Percentiles rank a stretch among this genome's conserved stretches.
Conservation (phyloP, 2,888 invertebrate species). For the Yponomeuta malinellus region DNA sequence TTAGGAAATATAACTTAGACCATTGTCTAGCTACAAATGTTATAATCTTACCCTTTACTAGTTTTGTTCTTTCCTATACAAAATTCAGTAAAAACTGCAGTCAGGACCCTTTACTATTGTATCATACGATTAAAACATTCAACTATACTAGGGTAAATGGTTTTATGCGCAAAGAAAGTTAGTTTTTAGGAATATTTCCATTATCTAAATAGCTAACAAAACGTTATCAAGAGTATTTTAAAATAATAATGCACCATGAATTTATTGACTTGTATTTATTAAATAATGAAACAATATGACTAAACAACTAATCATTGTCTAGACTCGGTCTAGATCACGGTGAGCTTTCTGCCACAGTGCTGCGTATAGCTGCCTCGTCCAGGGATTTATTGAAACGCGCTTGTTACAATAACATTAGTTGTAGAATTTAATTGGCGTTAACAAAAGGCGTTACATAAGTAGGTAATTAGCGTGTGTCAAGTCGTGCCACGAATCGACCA, state of each 20-base stretch:
- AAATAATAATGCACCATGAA: constrained; percentile 12
- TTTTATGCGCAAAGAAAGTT: constrained; percentile 7
- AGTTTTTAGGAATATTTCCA: constrained; percentile 2
- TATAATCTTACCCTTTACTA: constrained; percentile 11
- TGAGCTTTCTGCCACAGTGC: no score
- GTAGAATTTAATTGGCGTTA: no score
- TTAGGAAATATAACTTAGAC: constrained; percentile 1
- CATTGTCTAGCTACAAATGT: constrained; percentile 11
- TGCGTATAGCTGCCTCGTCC: no score
- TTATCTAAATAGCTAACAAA: constrained; percentile 11
- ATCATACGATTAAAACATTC: constrained; percentile 6
- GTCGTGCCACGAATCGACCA: no score
- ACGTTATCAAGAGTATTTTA: constrained; percentile 8
- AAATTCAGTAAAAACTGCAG: constrained; percentile 7
- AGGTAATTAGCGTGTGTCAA: no score
- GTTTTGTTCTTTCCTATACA: constrained; percentile 10
- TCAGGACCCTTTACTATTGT: constrained; percentile 10
- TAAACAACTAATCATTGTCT: constrained; percentile 10
- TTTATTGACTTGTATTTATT: not conserved
- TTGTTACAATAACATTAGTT: no score
- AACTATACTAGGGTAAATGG: constrained; percentile 7
- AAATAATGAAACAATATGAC: not conserved
- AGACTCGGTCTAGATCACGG: no score
- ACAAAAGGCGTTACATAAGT: no score
- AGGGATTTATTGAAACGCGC: no score